Evolutionary conservation across 2,797 vertebrate species (phyloP), one percentile per base, ranked within the genome.

Genomic region (Sparus aurata): DNA sequence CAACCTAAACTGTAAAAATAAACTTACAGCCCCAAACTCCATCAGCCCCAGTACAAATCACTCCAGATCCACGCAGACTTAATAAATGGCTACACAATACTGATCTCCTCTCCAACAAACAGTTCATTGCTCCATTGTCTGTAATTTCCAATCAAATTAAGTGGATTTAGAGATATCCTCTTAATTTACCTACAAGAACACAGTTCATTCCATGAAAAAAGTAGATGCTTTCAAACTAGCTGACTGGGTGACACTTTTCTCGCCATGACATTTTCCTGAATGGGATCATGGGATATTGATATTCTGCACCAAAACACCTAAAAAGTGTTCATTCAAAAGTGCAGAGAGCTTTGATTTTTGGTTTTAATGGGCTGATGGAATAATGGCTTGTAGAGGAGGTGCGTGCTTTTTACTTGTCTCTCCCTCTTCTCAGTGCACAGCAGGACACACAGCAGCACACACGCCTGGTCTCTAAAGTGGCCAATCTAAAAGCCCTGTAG

Each of bases 281-380:
- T 60, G 49, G 50, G 50, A 68, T 53, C 2, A 7, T n/a, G 17
- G 45, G 50, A 54, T 74, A 67, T 79, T 73, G 25, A 16, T 72
- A 70, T 67, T 65, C 12, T 53, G 47, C 76, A 70, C 47, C 57
- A 62, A 65, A 70, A 68, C 76, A 73, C 34, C 20, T 16, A 17
- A 15, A 27, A 43, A 46, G 43, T 63, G 60, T 70, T 82, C 47
- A 77, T 69, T 66, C 11, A 5, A 64, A 75, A 70, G 47, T 62
- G 55, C 67, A 55, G 45, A 58, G 45, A 58, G 72, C 60, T 75
- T 70, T 77, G 64, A 82, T 72, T 80, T 75, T 83, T 68, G n/a
- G 38, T 52, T 64, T 80, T 70, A 80, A 83, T 54, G 61, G 62
- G 62, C 34, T 73, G 58, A 73, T 25, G 11, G 53, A 80, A 79